phyloP scores from a whole-genome alignment of 2,113 vertebrate genomes.

The Hippocampus guttulatus region DNA sequence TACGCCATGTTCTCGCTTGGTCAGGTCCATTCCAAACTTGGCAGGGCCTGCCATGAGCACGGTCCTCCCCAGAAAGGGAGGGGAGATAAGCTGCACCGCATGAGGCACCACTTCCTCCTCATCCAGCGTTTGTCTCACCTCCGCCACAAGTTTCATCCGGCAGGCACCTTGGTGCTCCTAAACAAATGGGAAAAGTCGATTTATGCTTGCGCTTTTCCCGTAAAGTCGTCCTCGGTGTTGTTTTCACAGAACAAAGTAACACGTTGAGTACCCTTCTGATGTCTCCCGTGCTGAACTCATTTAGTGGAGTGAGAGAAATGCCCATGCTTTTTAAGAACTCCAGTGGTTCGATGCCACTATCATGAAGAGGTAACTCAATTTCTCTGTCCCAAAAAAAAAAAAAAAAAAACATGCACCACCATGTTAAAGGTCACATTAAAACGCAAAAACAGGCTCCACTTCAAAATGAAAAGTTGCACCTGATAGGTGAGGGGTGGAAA shows the following conservation, averaged over 20 bases:
- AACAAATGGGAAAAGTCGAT: background rate
- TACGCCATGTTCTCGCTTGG: constrained; percentile 76
- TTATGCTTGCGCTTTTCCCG: background rate
- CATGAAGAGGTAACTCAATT: constrained; percentile 72
- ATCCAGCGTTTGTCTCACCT: constrained; percentile 62
- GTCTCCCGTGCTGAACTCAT: constrained; percentile 42
- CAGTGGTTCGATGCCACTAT: constrained; percentile 71
- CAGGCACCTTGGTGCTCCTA: constrained; percentile 69
- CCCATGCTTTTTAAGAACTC: constrained; percentile 80
- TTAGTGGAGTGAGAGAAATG: constrained; percentile 72
- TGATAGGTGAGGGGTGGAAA: constrained; percentile 59
- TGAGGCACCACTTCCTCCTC: constrained; percentile 69
- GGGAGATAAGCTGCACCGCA: constrained; percentile 76
- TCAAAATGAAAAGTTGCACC: constrained; percentile 40
- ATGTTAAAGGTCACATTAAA: background rate
- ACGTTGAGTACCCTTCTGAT: constrained; percentile 31
- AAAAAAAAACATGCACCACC: background rate
- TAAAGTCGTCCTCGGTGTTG: background rate
- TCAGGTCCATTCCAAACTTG: constrained; percentile 78
- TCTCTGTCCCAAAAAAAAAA: constrained; percentile 63
- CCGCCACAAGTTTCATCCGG: constrained; percentile 73
- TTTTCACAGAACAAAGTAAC: background rate
- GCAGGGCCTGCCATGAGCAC: constrained; percentile 76
- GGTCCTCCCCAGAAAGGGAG: constrained; percentile 72
- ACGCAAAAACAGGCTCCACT: background rate